Percentiles rank a stretch among this genome's conserved stretches.
These are phyloP conservation scores for Rhopalosiphum padi DNA, from an alignment of 1,140 invertebrate genomes.

Conservation along the genomic window DNA sequence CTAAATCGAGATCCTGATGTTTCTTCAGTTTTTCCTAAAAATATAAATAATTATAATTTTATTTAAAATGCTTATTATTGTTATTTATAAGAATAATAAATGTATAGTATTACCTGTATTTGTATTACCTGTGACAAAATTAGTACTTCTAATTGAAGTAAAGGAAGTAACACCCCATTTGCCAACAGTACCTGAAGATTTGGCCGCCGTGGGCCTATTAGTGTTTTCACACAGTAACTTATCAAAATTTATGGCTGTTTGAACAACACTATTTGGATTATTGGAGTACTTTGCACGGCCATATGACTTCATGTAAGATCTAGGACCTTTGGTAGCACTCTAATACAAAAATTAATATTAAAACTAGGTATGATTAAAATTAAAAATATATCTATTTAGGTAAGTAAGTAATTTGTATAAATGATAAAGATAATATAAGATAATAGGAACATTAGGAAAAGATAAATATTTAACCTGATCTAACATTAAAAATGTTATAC, in stretches of 20 bases:
- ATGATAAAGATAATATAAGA: neutral
- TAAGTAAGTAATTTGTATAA: neutral
- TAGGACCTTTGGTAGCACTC: constrained; percentile 53
- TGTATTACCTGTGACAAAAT: constrained; percentile 62
- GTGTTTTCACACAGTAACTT: constrained; percentile 84
- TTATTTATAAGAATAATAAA: neutral
- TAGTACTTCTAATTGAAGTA: constrained; percentile 83
- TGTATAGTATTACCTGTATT: constrained; percentile 35
- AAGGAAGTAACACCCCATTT: constrained; percentile 94
- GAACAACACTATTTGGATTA: constrained; percentile 59
- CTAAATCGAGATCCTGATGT: constrained; percentile 56
- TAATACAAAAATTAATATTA: constrained; percentile 13
- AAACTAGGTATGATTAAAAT: neutral
- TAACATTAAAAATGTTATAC: neutral
- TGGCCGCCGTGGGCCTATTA: constrained; percentile 84
- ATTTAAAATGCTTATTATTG: neutral
- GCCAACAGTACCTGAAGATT: constrained; percentile 86
- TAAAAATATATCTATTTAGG: neutral
- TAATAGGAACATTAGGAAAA: neutral
- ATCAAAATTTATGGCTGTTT: constrained; percentile 75
- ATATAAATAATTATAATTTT: neutral
- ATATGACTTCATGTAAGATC: constrained; percentile 59
- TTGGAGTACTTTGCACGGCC: constrained; percentile 59
- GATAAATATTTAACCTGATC: neutral
- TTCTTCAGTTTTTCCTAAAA: constrained; percentile 53